Percentiles rank a stretch among this genome's conserved stretches.
These are phyloP conservation scores for Synergus itoensis DNA, from an alignment of 2,888 invertebrate genomes.

Conservation along the genomic window DNA sequence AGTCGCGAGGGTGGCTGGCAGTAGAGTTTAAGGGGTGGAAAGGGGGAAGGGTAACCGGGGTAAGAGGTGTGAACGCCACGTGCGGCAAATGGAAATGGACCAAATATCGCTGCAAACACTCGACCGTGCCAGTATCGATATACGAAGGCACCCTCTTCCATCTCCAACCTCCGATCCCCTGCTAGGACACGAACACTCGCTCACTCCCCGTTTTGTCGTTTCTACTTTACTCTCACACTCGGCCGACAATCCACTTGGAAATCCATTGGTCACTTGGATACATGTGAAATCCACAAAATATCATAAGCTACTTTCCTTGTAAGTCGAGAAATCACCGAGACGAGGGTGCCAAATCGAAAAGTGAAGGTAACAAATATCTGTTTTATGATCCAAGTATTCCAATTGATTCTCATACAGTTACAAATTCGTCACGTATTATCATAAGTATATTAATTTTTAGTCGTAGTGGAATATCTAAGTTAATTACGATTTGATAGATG, in stretches of 20 bases:
- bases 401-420: conserved; percentile 7
- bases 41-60: conserved; percentile 57
- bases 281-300: conserved; percentile 74
- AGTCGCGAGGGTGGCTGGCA: conserved; percentile 43
- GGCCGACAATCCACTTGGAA: conserved; percentile 61
- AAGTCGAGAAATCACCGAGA: conserved; percentile 57
- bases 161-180: conserved; percentile 56
- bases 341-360: conserved; percentile 45
- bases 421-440: neutral
- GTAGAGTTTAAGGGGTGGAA: conserved; percentile 14
- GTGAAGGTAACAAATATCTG: conserved; percentile 29
- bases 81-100: conserved; percentile 77
- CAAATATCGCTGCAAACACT: conserved; percentile 76
- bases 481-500: no score
- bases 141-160: conserved; percentile 69
- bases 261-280: conserved; percentile 73
- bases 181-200: conserved; percentile 43
- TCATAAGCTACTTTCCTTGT: conserved; percentile 68
- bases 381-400: conserved; percentile 5
- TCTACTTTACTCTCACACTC: conserved; percentile 36
- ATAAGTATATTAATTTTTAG: neutral
- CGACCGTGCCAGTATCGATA: conserved; percentile 72
- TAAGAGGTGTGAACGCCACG: conserved; percentile 75
- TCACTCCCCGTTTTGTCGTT: conserved; percentile 52
- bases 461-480: neutral